A percentile compares a stretch with the other conserved stretches of the same genome.
Conservation (phyloP, 2,113 vertebrate genomes). For the Vulpes vulpes region DNA sequence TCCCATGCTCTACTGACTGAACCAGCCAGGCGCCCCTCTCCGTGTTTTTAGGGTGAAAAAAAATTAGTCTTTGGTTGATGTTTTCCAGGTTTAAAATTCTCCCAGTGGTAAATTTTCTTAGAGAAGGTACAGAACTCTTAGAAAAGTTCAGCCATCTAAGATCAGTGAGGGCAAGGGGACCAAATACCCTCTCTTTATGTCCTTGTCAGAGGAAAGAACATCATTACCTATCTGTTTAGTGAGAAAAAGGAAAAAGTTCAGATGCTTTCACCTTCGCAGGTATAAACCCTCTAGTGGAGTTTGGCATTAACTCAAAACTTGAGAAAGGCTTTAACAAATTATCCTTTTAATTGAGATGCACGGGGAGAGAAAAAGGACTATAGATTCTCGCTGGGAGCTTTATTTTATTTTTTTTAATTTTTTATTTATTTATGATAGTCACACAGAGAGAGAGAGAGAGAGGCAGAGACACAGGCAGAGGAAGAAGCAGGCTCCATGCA, state of each 20-base stretch:
- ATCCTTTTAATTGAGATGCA: not conserved
- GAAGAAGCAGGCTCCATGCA: no score
- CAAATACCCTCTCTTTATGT: not conserved
- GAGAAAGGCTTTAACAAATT: not conserved
- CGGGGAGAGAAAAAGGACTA: not conserved
- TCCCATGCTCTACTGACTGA: slow-evolving; percentile 84
- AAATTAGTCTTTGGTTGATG: not conserved
- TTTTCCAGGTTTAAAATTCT: slow-evolving; percentile 59
- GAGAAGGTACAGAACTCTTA: not conserved
- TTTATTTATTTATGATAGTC: no score
- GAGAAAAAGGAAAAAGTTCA: slow-evolving; percentile 23
- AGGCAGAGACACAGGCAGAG: no score
- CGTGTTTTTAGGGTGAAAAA: slow-evolving; percentile 1
- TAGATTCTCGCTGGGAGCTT: not conserved
- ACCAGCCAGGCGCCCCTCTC: not conserved
- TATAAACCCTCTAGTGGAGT: not conserved
- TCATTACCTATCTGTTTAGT: slow-evolving; percentile 15
- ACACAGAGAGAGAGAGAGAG: no score
- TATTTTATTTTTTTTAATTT: no score
- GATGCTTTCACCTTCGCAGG: slow-evolving; percentile 11
- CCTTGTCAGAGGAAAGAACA: not conserved
- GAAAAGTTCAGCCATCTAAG: slow-evolving; percentile 22
- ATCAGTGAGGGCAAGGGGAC: not conserved
- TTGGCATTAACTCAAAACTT: not conserved
- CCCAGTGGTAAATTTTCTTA: slow-evolving; percentile 15